Base-by-base conservation (phyloP, 2,888 invertebrate species). In the Ochropleura leucogaster region DNA sequence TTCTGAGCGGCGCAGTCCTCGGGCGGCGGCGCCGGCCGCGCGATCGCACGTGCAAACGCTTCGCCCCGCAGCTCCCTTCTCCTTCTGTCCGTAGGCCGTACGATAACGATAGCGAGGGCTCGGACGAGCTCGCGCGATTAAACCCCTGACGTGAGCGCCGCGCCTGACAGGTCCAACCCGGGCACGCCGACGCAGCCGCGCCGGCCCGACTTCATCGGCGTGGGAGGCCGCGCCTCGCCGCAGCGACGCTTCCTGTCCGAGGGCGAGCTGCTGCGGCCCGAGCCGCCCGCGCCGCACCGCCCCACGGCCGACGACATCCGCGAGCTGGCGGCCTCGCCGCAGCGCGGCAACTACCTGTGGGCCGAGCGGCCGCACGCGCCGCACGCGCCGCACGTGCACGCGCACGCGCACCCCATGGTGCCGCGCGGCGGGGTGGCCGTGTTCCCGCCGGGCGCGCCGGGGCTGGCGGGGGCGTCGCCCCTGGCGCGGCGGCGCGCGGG, bases 161-260 rank as follows among this genome's bases (percentile, higher is more conserved):
- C 93, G 93, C 97, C 90, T 85, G 87, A 95, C 97, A 98, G 98
- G 97, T 98, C 98, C 89, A 98, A 98, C 97, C 99, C 98, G 90
- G 98, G 98, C 93, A 98, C 98, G 91, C 99, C 99, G 90, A 98
- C 98, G 90, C 98, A 98, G 97, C 98, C 98, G 89, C 97, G 98
- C 91, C 97, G 98, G 87, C 98, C 98, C 77, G 98, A 98, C 96
- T 98, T 98, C 96, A 98, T 98, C 93, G 97, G 98, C 89, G 98
- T 98, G 87, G 89, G 92, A 97, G 92, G 95, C 83, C 96, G 97
- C 82, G 97, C 97, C 83, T 97, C 97, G 87, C 98, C 98, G 75
- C 98, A 98, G 94, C 97, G 98, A 30, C 97, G 98, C 81, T 98
- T 98, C 94, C 97, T 98, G 91, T 98, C 98, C 85, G 98, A 99